Evolutionary conservation across 2,113 vertebrate species (phyloP), one percentile per base, ranked within the genome.

Genomic region (Erpornis zantholeuca): DNA sequence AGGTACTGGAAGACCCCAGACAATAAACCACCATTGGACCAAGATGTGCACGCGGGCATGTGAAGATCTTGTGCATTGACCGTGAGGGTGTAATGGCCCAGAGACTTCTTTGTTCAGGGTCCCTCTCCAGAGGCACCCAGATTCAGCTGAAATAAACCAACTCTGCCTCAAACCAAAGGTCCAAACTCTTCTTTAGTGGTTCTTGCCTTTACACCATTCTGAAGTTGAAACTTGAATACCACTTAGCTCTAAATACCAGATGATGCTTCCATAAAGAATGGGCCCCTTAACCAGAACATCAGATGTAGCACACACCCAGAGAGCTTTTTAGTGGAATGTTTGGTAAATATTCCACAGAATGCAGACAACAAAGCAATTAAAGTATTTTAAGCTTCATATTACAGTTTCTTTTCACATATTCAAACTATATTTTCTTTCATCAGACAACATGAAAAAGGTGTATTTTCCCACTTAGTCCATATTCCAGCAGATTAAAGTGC

Each of bases 1-100:
- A 66, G 27, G 18, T 12, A 28, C 0, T 75, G 45, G 27, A 60
- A 53, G 60, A 22, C 2, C 13, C 24, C n/a, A 29, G 78, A 18
- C 0, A 1, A 54, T 25, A 40, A 75, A 53, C 40, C 40, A 8
- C 24, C 8, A 2, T 0, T 12, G 17, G 28, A 75, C 18, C 33
- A 68, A 40, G 29, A 61, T 29, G n/a, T 0, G 6, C 69, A 13
- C 0, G 0, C 0, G 0, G 23, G 17, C 50, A 15, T 0, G 0
- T 11, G 61, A 45, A 47, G 28, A 40, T 25, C 53, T 28, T n/a
- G 35, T 36, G 18, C 69, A n/a, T 11, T 40, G 20, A 38, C 38
- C n/a, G 23, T 8, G 28, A 50, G 9, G 20, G 16, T 59, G 12
- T 11, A 59, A 89, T 12, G 52, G 23, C 19, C 8, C 23, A 38